These are phyloP conservation scores for Aspiorhynchus laticeps DNA, from an alignment of 2,113 vertebrate genomes.

Conservation along the genomic window DNA sequence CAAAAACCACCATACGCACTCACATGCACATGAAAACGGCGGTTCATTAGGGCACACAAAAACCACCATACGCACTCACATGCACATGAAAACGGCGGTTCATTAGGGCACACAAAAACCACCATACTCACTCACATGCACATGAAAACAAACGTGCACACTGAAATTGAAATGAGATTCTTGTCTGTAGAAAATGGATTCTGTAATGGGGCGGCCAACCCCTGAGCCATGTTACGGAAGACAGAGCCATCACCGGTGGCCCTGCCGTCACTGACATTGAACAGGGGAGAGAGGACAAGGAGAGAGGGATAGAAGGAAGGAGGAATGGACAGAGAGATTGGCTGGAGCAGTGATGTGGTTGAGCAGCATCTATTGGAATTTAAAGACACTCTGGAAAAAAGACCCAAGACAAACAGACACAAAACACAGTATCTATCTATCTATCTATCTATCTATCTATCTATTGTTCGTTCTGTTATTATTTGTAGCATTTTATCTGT, in stretches of 20 bases:
- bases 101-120: too few relatives aligned
- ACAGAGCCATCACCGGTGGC: constrained; percentile 26
- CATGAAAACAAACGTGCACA: constrained; percentile 19
- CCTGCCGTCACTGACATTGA: constrained; percentile 60
- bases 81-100: too few relatives aligned
- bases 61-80: background rate
- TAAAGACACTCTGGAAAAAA: background rate
- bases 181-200: constrained; percentile 55
- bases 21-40: too few relatives aligned
- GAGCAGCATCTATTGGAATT: background rate
- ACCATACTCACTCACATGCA: too few relatives aligned
- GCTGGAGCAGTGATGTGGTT: constrained; percentile 14
- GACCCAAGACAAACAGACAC: background rate
- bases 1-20: too few relatives aligned
- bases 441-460: background rate
- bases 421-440: too few relatives aligned
- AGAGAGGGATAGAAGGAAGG: constrained; percentile 30
- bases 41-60: background rate
- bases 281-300: constrained; percentile 46
- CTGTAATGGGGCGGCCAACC: constrained; percentile 49
- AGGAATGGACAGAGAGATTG: constrained; percentile 28
- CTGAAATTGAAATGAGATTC: constrained; percentile 50
- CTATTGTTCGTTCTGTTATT: too few relatives aligned
- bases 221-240: constrained; percentile 13
- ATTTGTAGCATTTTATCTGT: too few relatives aligned